Base-by-base conservation (phyloP, 2,113 vertebrate species). In the Eptatretus burgeri region DNA sequence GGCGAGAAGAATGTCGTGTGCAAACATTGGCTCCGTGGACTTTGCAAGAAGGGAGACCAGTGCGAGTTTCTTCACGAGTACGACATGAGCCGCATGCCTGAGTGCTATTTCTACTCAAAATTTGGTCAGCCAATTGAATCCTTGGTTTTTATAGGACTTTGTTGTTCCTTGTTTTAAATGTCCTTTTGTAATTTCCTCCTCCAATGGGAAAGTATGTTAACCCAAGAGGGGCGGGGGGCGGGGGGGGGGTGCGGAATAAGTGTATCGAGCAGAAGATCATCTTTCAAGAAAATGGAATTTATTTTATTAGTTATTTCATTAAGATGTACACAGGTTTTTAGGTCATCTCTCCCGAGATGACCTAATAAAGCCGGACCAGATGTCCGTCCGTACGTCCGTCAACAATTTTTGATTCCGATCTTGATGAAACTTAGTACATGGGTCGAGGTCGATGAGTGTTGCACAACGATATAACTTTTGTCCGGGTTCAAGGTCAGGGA, bases 81-180 rank as follows among this genome's bases (percentile, higher is more conserved):
- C 2, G 91, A 98, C 75, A 98, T 98, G 91, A 98, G 89, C 71
- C 95, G 94, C 80, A 98, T 98, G 91, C 91, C 91, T 0, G 91
- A 98, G 72, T 98, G 91, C 74, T 98, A 98, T 75, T 98, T 98
- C 77, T 98, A 98, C 76, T 98, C 91, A 51, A 98, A 96, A 71
- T 96, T 96, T 13, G 89, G 91, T 96, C 69, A 70, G 82, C 52
- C 27, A 1, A 0, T 52, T 63, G 51, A 56, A 2, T 56, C 14
- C 14, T 41, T 41, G 27, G 27, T 41, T 41, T 41, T 41, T 41
- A 41, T 41, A 41, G 27, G 7, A 41, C 27, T 41, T 5, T 2
- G 7, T 41, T 41, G 27, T 41, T 41, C 27, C 27, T 41, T 41
- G 27, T 2, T 41, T 41, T 7, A 41, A 41, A 41, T 41, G 27